Evolutionary conservation across 1,140 invertebrate genomes (phyloP).

Genomic region (Phymorhynchus buccinoides): DNA sequence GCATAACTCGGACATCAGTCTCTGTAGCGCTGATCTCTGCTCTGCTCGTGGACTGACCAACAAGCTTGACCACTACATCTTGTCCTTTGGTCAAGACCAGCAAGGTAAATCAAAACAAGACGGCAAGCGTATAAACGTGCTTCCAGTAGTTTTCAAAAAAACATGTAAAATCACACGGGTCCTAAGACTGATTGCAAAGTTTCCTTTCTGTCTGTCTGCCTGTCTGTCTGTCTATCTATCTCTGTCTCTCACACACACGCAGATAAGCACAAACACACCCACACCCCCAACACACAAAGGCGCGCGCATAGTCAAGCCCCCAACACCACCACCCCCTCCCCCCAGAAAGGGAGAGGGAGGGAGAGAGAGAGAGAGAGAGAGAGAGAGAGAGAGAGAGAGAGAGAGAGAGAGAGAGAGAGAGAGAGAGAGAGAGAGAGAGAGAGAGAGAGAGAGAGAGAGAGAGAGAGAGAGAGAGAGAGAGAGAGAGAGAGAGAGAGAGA

Average conservation of each 20-base stretch:
- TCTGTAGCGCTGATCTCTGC: conserved; percentile 64
- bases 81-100: conserved; percentile 70
- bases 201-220: no score
- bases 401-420: background rate
- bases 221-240: no score
- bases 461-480: background rate
- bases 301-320: no score
- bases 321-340: no score
- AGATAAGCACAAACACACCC: no score
- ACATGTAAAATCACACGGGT: no score
- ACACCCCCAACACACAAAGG: no score
- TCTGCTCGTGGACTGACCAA: conserved; percentile 50
- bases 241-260: no score
- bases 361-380: background rate
- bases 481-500: background rate
- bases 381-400: background rate
- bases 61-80: conserved; percentile 56
- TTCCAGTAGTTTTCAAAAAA: no score
- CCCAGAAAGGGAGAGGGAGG: background rate
- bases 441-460: background rate
- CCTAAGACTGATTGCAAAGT: no score
- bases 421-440: background rate
- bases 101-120: no score
- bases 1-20: conserved; percentile 57
- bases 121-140: no score